Evolutionary conservation across 2,797 vertebrate species (phyloP).

Genomic region (Fundulus diaphanus): DNA sequence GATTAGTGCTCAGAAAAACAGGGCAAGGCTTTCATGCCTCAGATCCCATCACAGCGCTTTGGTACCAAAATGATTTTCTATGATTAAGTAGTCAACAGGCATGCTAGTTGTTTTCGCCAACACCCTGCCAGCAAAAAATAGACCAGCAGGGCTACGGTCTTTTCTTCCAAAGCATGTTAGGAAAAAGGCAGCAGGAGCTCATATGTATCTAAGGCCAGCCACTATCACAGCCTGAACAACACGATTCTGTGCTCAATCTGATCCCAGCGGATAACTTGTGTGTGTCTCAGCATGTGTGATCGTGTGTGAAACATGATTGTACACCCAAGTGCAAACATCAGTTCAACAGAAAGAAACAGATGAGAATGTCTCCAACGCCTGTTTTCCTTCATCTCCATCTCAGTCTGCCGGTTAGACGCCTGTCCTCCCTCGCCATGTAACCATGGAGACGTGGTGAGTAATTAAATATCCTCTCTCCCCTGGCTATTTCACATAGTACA

Average conservation of each 20-base stretch:
- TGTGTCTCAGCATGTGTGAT: constrained; percentile 33
- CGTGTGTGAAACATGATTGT: constrained; percentile 58
- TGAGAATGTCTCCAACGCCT: constrained; percentile 39
- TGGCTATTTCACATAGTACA: constrained; percentile 72
- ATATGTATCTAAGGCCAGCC: constrained; percentile 22
- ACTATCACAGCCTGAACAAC: constrained; percentile 37
- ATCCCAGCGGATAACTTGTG: constrained; percentile 31
- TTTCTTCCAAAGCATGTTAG: constrained; percentile 49
- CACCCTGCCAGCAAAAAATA: constrained; percentile 44
- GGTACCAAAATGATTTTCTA: constrained; percentile 57
- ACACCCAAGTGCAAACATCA: constrained; percentile 65
- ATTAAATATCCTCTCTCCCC: constrained; percentile 77
- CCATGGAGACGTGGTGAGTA: constrained; percentile 71
- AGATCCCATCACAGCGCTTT: constrained; percentile 56
- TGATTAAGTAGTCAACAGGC: constrained; percentile 66
- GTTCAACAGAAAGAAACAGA: constrained; percentile 46
- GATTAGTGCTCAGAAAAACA: constrained; percentile 60
- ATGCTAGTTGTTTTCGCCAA: constrained; percentile 41
- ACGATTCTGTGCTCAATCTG: constrained; percentile 39
- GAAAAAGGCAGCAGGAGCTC: constrained; percentile 19
- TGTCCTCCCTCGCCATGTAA: constrained; percentile 49
- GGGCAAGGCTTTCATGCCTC: constrained; percentile 37
- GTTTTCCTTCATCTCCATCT: constrained; percentile 49
- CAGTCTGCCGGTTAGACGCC: constrained; percentile 48
- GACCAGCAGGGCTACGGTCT: constrained; percentile 29